Percentiles rank a stretch among this genome's conserved stretches.
phyloP scores from a whole-genome alignment of 2,888 invertebrate genomes.

The Abrostola tripartita region DNA sequence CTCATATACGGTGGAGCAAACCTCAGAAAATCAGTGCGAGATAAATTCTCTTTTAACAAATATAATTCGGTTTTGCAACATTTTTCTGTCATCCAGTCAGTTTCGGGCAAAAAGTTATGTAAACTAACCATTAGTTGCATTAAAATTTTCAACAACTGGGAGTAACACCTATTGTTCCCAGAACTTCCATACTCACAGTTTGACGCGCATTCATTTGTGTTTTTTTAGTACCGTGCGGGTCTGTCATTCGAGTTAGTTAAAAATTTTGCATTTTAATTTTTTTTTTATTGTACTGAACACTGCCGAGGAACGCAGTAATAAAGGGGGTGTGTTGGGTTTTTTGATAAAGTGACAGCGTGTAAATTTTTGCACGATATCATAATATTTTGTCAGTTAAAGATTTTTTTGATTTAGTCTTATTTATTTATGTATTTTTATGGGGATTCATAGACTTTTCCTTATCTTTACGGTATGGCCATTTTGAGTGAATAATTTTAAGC shows the following conservation, averaged over 20 bases:
- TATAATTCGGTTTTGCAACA: constrained; percentile 9
- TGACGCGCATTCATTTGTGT: constrained; percentile 11
- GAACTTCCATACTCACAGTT: constrained; percentile 35
- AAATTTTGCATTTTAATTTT: constrained; percentile 6
- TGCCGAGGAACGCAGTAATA: constrained; percentile 1
- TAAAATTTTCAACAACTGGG: constrained; percentile 43
- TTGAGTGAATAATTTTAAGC: too few relatives aligned
- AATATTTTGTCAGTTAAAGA: too few relatives aligned
- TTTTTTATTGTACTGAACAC: constrained; percentile 17
- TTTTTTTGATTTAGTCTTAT: too few relatives aligned
- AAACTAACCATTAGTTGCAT: constrained; percentile 17
- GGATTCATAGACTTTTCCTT: too few relatives aligned
- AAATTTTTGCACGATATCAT: too few relatives aligned
- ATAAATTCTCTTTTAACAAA: not conserved
- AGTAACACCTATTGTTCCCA: constrained; percentile 36
- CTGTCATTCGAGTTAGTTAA: constrained; percentile 19
- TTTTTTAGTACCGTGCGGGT: constrained; percentile 29
- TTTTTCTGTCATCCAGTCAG: not conserved
- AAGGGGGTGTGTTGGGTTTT: not conserved
- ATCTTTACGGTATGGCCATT: too few relatives aligned
- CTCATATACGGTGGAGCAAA: not conserved
- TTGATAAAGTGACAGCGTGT: too few relatives aligned
- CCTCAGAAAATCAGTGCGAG: not conserved
- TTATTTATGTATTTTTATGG: too few relatives aligned
- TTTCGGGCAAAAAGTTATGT: constrained; percentile 16